phyloP scores from a whole-genome alignment of 2,113 vertebrate species.

The Antechinus stuartii region DNA sequence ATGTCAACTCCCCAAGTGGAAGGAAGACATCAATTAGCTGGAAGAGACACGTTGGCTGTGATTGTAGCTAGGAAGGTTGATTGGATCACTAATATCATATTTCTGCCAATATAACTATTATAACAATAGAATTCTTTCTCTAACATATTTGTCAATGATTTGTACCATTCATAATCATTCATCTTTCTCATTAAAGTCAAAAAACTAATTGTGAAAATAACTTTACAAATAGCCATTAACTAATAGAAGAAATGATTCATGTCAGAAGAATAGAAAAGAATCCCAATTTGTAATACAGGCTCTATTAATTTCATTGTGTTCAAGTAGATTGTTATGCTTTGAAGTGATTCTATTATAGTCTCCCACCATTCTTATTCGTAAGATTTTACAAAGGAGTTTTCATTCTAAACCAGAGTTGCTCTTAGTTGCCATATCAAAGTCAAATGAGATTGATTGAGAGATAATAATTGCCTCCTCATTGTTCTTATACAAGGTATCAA shows the following conservation, averaged over 20 bases:
- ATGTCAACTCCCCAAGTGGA: slow-evolving; percentile 69
- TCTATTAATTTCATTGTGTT: slow-evolving; percentile 40
- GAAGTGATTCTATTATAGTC: background rate
- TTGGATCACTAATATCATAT: background rate
- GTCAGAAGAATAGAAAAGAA: background rate
- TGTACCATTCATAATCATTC: slow-evolving; percentile 38
- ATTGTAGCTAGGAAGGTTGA: slow-evolving; percentile 25
- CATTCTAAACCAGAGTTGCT: background rate
- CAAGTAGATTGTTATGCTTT: slow-evolving; percentile 1
- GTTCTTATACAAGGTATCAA: background rate
- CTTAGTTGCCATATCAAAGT: background rate
- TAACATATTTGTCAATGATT: slow-evolving; percentile 23
- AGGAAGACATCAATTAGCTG: slow-evolving; percentile 81
- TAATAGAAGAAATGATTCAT: background rate
- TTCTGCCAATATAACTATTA: slow-evolving; percentile 19
- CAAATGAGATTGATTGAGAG: background rate
- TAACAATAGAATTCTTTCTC: background rate
- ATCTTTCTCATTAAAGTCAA: slow-evolving; percentile 11
- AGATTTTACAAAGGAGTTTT: background rate
- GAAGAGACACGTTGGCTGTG: slow-evolving; percentile 34
- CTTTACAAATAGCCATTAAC: background rate
- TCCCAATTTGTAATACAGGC: slow-evolving; percentile 11
- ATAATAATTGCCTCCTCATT: background rate
- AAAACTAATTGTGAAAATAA: slow-evolving; percentile 43
- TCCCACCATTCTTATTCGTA: background rate